Evolutionary conservation across 2,888 invertebrate genomes (phyloP).

Genomic region (Chrysolina americana): DNA sequence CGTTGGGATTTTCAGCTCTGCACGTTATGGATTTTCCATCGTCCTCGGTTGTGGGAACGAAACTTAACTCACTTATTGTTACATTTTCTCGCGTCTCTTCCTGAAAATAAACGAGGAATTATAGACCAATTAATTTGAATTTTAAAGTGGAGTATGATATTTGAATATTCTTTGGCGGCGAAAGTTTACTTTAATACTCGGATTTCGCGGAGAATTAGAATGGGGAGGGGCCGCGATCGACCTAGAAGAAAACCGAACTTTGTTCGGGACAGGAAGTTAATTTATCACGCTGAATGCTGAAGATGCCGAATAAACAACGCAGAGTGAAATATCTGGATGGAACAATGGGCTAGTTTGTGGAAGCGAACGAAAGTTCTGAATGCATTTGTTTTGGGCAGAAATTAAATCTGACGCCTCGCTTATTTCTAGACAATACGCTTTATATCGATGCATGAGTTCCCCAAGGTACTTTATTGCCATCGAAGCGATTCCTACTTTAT

Average conservation of each 20-base stretch:
- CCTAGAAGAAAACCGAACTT: conserved; percentile 48
- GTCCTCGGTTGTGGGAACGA: conserved; percentile 90
- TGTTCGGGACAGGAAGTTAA: conserved; percentile 53
- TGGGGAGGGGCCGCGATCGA: conserved; percentile 53
- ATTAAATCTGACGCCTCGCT: background rate
- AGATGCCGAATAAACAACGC: conserved; percentile 49
- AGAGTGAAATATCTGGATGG: conserved; percentile 35
- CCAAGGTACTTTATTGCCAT: background rate
- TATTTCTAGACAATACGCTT: background rate
- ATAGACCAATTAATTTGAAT: conserved; percentile 62
- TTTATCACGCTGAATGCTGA: conserved; percentile 54
- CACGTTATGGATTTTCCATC: conserved; percentile 91
- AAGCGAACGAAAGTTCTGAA: conserved; percentile 19
- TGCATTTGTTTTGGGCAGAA: background rate
- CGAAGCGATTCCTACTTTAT: too few relatives aligned
- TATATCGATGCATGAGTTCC: background rate
- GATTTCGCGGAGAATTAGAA: conserved; percentile 53
- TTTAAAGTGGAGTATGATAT: conserved; percentile 57
- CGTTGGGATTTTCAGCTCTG: conserved; percentile 92
- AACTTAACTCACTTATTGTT: conserved; percentile 88
- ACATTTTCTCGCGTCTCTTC: conserved; percentile 86
- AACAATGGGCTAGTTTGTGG: conserved; percentile 43
- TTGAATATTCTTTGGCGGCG: conserved; percentile 55
- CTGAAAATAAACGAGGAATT: conserved; percentile 71
- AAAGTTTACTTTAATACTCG: conserved; percentile 55